phyloP scores from a whole-genome alignment of 2,888 invertebrate species.

The Dioctria rufipes region DNA sequence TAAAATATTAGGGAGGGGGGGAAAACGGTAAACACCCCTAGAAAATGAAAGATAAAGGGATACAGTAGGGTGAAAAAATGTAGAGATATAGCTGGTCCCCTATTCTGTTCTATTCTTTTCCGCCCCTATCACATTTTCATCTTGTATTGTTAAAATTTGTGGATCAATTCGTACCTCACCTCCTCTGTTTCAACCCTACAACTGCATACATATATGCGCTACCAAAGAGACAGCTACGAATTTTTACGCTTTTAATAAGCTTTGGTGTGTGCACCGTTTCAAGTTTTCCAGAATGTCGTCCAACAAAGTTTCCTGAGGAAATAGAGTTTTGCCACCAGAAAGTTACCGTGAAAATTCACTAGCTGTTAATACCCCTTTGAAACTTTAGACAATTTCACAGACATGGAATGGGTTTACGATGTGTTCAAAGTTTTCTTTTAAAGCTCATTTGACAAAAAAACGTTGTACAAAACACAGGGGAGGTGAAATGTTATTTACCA shows the following conservation, averaged over 20 bases:
- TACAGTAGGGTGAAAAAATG: background rate
- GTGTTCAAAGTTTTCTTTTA: no score
- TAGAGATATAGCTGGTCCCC: background rate
- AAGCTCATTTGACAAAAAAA: no score
- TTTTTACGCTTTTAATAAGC: constrained; percentile 29
- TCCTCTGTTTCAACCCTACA: background rate
- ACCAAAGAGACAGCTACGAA: background rate
- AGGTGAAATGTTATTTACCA: no score
- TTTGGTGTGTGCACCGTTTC: background rate
- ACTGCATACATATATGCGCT: background rate
- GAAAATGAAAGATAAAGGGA: background rate
- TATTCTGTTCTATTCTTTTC: no score
- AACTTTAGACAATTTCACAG: background rate
- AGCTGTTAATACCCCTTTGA: constrained; percentile 17
- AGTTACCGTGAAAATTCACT: background rate
- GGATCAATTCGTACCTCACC: constrained; percentile 19
- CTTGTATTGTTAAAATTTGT: constrained; percentile 22
- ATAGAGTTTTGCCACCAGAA: constrained; percentile 14
- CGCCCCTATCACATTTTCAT: background rate
- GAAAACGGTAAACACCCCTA: background rate
- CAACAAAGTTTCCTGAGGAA: constrained; percentile 13
- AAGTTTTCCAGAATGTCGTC: constrained; percentile 4
- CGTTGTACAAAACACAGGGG: no score
- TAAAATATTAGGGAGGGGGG: background rate
- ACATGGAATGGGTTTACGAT: background rate